phyloP scores from a whole-genome alignment of 2,797 vertebrate species.

The Labeo calbasu region DNA sequence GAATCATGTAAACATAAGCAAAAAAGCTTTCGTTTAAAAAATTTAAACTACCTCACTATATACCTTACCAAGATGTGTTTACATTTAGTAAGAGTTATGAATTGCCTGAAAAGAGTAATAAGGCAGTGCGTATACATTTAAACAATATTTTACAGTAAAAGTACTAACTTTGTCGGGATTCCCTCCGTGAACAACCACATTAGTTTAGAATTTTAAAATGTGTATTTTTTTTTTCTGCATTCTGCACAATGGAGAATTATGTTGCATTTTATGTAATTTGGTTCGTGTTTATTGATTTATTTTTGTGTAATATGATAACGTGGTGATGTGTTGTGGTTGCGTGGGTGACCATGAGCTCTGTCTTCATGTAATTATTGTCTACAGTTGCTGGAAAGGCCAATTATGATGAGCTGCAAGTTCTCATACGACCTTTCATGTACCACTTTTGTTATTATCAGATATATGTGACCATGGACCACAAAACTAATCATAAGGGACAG shows the following conservation, averaged over 20 bases:
- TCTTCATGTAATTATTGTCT: not conserved
- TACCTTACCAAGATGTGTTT: not conserved
- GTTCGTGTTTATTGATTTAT: not conserved
- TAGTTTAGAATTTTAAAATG: not conserved
- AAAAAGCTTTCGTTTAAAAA: not conserved
- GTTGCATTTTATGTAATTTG: not conserved
- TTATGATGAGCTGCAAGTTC: not conserved
- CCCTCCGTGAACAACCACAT: not conserved
- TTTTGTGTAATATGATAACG: not conserved
- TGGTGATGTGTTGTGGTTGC: not conserved
- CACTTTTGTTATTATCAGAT: not conserved
- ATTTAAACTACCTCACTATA: not conserved
- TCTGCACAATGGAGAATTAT: not conserved
- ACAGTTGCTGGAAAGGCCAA: not conserved
- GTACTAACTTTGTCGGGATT: not conserved
- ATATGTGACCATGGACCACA: not conserved
- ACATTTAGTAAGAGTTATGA: not conserved
- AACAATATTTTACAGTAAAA: not conserved
- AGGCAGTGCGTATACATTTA: not conserved
- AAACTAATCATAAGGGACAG: too few species aligned
- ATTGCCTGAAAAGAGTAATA: not conserved
- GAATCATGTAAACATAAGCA: slow-evolving; percentile 8
- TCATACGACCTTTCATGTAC: not conserved
- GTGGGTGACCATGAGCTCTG: not conserved
- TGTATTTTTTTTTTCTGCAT: not conserved